Evolutionary conservation across 2,797 vertebrate genomes (phyloP).

Genomic region (Enoplosus armatus): DNA sequence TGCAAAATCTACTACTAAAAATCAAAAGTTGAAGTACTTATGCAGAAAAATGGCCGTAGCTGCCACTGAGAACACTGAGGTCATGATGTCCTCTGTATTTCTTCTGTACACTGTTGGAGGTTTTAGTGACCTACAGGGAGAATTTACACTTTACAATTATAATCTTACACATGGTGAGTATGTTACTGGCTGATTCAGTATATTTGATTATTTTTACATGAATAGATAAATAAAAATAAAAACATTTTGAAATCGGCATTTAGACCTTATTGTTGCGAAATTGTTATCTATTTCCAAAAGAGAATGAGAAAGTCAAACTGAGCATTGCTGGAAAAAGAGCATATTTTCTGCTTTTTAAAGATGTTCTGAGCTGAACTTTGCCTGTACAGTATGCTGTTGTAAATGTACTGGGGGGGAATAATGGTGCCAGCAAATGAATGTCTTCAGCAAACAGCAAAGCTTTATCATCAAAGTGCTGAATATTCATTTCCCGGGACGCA

Average conservation of each 20-base stretch:
- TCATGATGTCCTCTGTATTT: not conserved
- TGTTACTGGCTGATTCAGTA: not conserved
- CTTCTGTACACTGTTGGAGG: not conserved
- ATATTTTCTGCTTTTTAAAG: slow-evolving; percentile 27
- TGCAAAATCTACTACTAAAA: not conserved
- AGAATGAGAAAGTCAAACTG: not conserved
- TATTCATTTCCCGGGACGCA: slow-evolving; percentile 73
- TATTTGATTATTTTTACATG: not conserved
- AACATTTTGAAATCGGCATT: not conserved
- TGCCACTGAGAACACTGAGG: not conserved
- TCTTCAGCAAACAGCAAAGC: slow-evolving; percentile 69
- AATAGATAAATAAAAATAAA: not conserved
- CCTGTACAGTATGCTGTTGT: slow-evolving; percentile 13
- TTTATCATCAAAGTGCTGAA: slow-evolving; percentile 77
- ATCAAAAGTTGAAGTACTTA: not conserved
- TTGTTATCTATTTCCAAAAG: not conserved
- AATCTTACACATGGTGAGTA: not conserved
- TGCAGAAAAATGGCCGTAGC: not conserved
- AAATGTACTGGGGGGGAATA: slow-evolving; percentile 33
- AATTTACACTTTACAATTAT: not conserved
- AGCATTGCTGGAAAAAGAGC: not conserved
- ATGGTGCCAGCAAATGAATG: slow-evolving; percentile 64
- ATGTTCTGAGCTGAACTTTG: slow-evolving; percentile 4
- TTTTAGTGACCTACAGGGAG: no score
- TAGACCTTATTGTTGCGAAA: not conserved